Evolutionary conservation across 2,113 vertebrate species (phyloP), one percentile per base, ranked within the genome.

Genomic region (Nerophis ophidion): DNA sequence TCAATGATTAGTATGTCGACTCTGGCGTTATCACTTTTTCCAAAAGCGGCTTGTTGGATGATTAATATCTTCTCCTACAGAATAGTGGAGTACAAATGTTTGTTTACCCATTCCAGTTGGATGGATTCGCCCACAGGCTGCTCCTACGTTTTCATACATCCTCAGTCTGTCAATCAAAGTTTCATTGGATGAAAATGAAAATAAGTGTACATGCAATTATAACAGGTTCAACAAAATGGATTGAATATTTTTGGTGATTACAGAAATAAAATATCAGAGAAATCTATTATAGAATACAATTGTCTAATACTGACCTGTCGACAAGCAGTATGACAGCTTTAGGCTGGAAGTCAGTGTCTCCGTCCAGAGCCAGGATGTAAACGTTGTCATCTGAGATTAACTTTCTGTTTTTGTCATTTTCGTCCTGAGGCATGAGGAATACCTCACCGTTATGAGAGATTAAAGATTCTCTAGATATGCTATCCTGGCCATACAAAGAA

Each of bases 331-430:
- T 85, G 35, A 92, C 63, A 65, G 91, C 90, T 59, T 86, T 83
- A 5, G 91, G 91, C 0, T 92, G 89, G 72, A 92, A 92, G 72
- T 92, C 91, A 0, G 91, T 92, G 81, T 92, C 91, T 71, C 91
- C 91, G 4, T 92, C 91, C 65, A 92, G 74, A 60, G 91, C 91
- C 81, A 92, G 71, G 68, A 92, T 81, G 40, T 91, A 92, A 0
- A 85, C 88, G 74, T 91, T 86, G 0, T 90, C 85, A 8, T 92
- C 90, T 34, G 81, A 74, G 53, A 91, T 88, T 61, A 81, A 68
- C 61, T 61, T 88, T 60, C 87, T 88, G 62, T 89, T 89, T 63
- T 66, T 76, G 72, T 89, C 88, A 19, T 83, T 87, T 70, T 86
- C 79, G 40, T 76, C 16, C 36, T 75, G 71, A 35, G 79, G 83